Base-by-base conservation (phyloP, 2,888 invertebrate species). In the Tetanocera ferruginea region DNA sequence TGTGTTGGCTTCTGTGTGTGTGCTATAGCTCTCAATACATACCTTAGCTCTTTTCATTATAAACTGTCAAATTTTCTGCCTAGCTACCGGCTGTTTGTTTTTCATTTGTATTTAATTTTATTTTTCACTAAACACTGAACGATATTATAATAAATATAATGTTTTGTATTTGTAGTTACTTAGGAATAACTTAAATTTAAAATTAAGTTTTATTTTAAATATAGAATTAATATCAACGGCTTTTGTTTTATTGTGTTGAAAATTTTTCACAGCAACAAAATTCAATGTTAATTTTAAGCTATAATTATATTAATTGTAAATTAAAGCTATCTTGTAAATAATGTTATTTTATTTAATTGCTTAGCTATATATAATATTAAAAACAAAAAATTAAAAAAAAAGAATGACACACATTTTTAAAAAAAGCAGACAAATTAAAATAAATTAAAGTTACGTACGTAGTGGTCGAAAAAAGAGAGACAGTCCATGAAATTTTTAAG, bases 121-220 rank as follows among this genome's bases (percentile, higher is more conserved):
- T 43, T 37, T 43, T 43, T 11, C 43, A 60, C 19, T 49, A 28
- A 51, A 69, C 5, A 69, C 2, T 69, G 51, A 69, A 14, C 69
- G 69, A 69, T 69, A 69, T 69, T 69, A 28, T 69, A 51, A 28
- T 14, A 51, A 19, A 67, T 43, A 64, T 66, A 14, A 31, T 66
- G 49, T 69, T 43, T 69, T 69, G 69, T 69, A 69, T 51, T 69
- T 69, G 69, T 69, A 69, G 51, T 69, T 69, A 51, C 51, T 49
- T 69, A 69, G 67, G 67, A 37, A 37, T 37, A 67, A 67, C 23
- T 37, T 23, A 37, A 37, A 34, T 43, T 67, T 67, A 37, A n/a
- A 28, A 66, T 2, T 37, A 31, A 9, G 11, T 23, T 66, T 17
- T 66, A n/a, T 55, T 19, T 34, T 66, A 37, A 31, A 34, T 34